phyloP scores from a whole-genome alignment of 2,797 vertebrate genomes.

The Gadopsis bispinosus region DNA sequence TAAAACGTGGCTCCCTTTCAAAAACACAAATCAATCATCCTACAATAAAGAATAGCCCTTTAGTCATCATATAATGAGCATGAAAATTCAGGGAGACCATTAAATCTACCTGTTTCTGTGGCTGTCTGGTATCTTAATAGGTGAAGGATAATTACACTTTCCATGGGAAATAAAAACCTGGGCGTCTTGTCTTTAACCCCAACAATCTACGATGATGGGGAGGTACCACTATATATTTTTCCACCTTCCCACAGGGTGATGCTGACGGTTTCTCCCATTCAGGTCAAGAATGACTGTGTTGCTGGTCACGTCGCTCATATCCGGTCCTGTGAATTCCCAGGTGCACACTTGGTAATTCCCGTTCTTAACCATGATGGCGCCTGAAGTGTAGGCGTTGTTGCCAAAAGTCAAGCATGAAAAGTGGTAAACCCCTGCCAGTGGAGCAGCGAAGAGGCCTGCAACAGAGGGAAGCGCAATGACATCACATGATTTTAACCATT shows the following conservation, averaged over 20 bases:
- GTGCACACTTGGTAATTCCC: slow-evolving; percentile 13
- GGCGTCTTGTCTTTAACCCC: not conserved
- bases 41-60: not conserved
- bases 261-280: not conserved
- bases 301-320: slow-evolving; percentile 23
- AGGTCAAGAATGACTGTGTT: slow-evolving; percentile 36
- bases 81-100: not conserved
- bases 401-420: slow-evolving; percentile 54
- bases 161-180: not conserved
- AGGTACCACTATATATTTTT: slow-evolving; percentile 20
- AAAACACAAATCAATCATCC: not conserved
- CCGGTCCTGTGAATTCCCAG: slow-evolving; percentile 1
- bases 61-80: not conserved
- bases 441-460: slow-evolving; percentile 33
- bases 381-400: slow-evolving; percentile 16
- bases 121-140: not conserved
- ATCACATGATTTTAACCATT: not conserved
- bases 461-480: not conserved
- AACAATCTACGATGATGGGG: not conserved
- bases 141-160: not conserved
- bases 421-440: slow-evolving; percentile 35
- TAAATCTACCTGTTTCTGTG: not conserved
- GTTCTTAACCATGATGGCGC: slow-evolving; percentile 49
- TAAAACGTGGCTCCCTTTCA: not conserved
- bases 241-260: slow-evolving; percentile 17